phyloP scores from a whole-genome alignment of 2,797 vertebrate genomes.

The Hybognathus amarus region DNA sequence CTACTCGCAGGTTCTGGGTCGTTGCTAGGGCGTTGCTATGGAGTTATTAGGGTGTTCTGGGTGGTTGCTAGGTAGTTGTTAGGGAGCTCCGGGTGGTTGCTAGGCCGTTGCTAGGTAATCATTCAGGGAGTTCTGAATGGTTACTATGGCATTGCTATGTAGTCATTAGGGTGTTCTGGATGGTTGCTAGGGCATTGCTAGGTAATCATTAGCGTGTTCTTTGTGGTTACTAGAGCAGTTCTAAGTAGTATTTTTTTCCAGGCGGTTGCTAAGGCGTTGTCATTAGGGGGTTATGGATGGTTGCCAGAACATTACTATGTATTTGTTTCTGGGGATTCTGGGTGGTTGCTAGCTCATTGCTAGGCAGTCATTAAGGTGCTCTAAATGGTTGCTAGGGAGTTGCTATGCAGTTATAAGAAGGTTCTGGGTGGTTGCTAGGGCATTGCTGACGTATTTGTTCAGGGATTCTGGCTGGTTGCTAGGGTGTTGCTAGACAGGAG shows the following conservation, averaged over 20 bases:
- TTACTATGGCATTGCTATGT: neutral
- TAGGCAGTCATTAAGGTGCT: neutral
- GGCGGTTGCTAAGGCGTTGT: no score
- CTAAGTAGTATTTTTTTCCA: no score
- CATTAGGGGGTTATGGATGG: no score
- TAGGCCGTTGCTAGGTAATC: accelerated
- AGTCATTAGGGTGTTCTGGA: neutral
- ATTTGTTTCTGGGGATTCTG: no score
- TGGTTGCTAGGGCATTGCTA: no score
- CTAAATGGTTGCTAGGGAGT: neutral
- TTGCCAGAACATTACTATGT: no score
- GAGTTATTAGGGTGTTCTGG: neutral
- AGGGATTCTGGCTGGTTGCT: neutral
- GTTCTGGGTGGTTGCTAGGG: neutral
- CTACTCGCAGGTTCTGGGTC: neutral
- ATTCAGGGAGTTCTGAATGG: accelerated
- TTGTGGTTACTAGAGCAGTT: no score
- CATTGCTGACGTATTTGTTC: no score
- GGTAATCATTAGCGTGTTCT: no score
- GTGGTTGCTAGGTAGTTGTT: neutral
- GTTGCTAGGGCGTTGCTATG: neutral
- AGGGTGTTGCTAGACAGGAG: neutral
- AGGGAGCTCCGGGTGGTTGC: neutral
- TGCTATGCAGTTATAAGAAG: neutral
- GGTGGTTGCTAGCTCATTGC: neutral